Evolutionary conservation across 1,140 invertebrate species (phyloP).

Genomic region (Contarinia nasturtii): DNA sequence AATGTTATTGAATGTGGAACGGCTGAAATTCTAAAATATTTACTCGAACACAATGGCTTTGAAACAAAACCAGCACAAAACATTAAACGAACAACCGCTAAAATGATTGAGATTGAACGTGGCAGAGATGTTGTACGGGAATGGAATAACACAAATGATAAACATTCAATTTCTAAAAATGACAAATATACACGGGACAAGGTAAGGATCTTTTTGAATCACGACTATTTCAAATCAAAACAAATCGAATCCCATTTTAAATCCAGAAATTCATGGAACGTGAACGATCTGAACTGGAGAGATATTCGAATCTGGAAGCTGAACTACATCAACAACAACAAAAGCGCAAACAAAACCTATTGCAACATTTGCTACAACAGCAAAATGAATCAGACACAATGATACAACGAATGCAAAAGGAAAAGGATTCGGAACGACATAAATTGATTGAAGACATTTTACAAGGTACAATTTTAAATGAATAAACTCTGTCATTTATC

Average conservation of each 20-base stretch:
- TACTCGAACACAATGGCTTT: constrained; percentile 12
- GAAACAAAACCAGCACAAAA: background rate
- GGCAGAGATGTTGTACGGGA: background rate
- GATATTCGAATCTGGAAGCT: background rate
- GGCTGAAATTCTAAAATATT: constrained; percentile 43
- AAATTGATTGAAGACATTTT: constrained; percentile 34
- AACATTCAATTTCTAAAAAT: constrained; percentile 2
- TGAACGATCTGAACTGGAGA: constrained; percentile 2
- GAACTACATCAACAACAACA: constrained; percentile 1
- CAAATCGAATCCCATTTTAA: no score
- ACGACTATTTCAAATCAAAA: no score
- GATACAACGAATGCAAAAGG: constrained; percentile 41
- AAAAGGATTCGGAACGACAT: constrained; percentile 37
- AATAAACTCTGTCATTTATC: background rate
- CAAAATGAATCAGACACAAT: constrained; percentile 40
- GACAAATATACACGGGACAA: background rate
- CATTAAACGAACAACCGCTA: background rate
- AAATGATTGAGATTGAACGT: background rate
- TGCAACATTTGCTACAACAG: constrained; percentile 37
- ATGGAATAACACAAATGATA: background rate
- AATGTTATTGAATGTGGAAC: constrained; percentile 36
- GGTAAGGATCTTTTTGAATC: background rate
- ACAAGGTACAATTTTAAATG: constrained; percentile 13
- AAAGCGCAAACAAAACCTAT: constrained; percentile 4
- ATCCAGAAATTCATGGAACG: constrained; percentile 18